Conservation (phyloP, 2,797 vertebrate genomes). For the Chromobotia macracanthus region DNA sequence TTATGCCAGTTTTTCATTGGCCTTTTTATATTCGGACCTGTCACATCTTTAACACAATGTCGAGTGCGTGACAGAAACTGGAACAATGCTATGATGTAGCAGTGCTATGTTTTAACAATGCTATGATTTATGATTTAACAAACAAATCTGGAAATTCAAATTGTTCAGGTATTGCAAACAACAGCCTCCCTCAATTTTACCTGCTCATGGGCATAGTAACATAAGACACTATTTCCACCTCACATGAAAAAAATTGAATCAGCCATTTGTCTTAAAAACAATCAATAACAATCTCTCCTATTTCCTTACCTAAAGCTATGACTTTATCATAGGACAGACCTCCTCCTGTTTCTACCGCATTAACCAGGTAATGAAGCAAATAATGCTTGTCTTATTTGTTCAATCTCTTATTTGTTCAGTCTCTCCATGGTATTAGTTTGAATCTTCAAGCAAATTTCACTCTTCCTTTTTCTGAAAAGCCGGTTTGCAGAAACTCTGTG, state of each 20-base stretch:
- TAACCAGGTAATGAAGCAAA: conserved; percentile 57
- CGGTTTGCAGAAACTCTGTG: background rate
- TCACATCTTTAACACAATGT: too few species aligned
- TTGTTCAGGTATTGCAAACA: background rate
- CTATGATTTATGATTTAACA: background rate
- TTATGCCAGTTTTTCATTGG: too few species aligned
- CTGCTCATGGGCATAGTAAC: background rate
- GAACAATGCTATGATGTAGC: too few species aligned
- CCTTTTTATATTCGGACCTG: too few species aligned
- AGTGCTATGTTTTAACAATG: background rate
- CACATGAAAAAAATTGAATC: background rate
- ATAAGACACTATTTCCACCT: background rate
- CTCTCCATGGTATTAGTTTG: conserved; percentile 8
- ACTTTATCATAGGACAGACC: conserved; percentile 23
- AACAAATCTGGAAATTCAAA: background rate
- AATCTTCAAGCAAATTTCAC: conserved; percentile 12
- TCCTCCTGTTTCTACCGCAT: conserved; percentile 48
- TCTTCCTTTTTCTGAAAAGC: conserved; percentile 33
- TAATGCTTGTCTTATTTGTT: conserved; percentile 54
- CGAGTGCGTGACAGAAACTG: too few species aligned
- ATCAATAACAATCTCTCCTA: conserved; percentile 24
- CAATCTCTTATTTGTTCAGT: conserved; percentile 56
- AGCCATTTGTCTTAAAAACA: conserved; percentile 8
- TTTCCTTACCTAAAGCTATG: conserved; percentile 19
- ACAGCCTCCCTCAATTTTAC: background rate